Evolutionary conservation across 1,140 invertebrate genomes (phyloP), one percentile per base, ranked within the genome.

Genomic region (Dreissena rostriformis): DNA sequence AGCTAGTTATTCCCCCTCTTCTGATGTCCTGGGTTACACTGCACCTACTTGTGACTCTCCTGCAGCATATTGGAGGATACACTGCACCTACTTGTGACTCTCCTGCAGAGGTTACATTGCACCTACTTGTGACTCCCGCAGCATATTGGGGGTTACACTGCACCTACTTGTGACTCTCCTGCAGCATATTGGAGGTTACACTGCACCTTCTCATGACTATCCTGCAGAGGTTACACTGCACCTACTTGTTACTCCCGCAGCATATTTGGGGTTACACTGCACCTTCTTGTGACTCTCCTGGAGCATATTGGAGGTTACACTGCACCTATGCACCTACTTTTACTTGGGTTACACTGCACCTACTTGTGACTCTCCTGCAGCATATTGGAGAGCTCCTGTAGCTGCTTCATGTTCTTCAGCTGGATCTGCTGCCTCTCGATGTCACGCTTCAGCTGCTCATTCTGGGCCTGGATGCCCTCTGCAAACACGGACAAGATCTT

Each of bases 301-400:
- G 73, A 94, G 77, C 93, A 93, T 94, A 49, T 80, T 73, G 12
- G 92, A 88, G 63, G 93, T 78, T 55, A 93, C 91, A 77, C 93
- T 91, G 39, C 93, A 83, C 79, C 93, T 92, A 65, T 82, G 82
- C 67, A 87, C 92, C 82, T 93, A 92, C 73, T 92, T 92, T 2
- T 39, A 8, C 2, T 8, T n/a, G 8, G 39, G 39, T 39, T 39
- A 39, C 39, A 28, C 72, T 49, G 17, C 66, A 79, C 91, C 84
- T 88, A 93, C 92, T 92, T 94, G 86, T 94, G 93, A 86, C 92
- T 93, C 29, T 94, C 91, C 74, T 94, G 92, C 74, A 94, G 77
- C 93, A 94, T 94, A 51, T 80, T 71, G 12, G 92, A 88, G 65
- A 94, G 81, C 52, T 93, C 91, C 78, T 93, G 92, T 28, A 93